Conservation (phyloP, 2,888 invertebrate species). For the Apodemia duryi region DNA sequence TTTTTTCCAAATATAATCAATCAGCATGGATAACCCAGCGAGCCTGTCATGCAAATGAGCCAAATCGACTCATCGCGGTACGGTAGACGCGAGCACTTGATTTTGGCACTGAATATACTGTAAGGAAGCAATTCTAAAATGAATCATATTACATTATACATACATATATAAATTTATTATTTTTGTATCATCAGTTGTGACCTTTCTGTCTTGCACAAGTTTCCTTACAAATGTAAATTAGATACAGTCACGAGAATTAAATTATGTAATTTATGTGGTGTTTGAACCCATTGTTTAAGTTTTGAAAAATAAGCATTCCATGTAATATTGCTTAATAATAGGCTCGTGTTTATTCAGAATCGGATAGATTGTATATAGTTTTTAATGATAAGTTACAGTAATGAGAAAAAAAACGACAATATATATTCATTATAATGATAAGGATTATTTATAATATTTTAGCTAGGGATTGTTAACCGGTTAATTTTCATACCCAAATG, state of each 20-base stretch:
- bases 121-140: background rate
- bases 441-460: too few relatives aligned
- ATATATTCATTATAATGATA: too few relatives aligned
- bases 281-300: background rate
- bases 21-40: slow-evolving; percentile 26
- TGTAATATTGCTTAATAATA: too few relatives aligned
- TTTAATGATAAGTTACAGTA: too few relatives aligned
- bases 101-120: slow-evolving; percentile 26
- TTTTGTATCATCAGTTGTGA: background rate
- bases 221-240: background rate
- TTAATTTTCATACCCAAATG: too few relatives aligned
- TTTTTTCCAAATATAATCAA: slow-evolving; percentile 17
- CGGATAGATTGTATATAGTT: too few relatives aligned
- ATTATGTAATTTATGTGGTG: background rate
- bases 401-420: too few relatives aligned
- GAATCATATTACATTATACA: background rate
- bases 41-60: slow-evolving; percentile 30
- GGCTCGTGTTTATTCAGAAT: too few relatives aligned
- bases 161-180: background rate
- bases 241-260: slow-evolving; percentile 10
- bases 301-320: background rate
- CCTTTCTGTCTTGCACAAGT: background rate
- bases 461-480: too few relatives aligned
- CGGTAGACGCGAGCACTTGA: slow-evolving; percentile 33
- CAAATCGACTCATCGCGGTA: slow-evolving; percentile 30